A percentile compares a stretch with the other conserved stretches of the same genome.
phyloP scores from a whole-genome alignment of 2,888 invertebrate species.

The Xanthia icteritia region DNA sequence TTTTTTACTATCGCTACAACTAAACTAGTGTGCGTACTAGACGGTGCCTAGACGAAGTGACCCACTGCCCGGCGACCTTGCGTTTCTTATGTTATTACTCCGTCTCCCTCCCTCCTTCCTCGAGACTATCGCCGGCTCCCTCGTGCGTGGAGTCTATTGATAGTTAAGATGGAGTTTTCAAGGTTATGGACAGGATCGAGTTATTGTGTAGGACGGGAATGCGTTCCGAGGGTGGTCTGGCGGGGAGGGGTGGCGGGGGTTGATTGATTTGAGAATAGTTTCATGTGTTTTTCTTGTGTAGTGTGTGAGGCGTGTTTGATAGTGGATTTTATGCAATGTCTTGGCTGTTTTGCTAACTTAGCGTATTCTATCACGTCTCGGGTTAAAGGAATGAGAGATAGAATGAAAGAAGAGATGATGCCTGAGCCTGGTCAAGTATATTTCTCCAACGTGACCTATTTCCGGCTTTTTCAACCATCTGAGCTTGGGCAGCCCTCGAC shows the following conservation, averaged over 20 bases:
- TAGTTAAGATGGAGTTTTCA: constrained; percentile 81
- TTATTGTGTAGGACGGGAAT: constrained; percentile 60
- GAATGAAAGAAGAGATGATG: background rate
- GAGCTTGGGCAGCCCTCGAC: too few relatives aligned
- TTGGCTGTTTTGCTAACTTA: background rate
- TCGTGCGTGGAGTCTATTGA: constrained; percentile 83
- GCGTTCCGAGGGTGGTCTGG: constrained; percentile 46
- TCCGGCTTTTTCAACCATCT: too few relatives aligned
- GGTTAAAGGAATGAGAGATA: background rate
- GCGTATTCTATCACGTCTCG: background rate
- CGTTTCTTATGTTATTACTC: constrained; percentile 88
- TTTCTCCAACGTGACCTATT: too few relatives aligned
- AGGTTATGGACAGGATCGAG: constrained; percentile 65
- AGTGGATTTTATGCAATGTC: background rate
- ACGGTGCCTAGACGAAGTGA: constrained; percentile 88
- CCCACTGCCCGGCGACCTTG: constrained; percentile 89
- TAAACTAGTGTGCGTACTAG: constrained; percentile 86
- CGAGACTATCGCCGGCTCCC: constrained; percentile 68
- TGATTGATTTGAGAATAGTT: constrained; percentile 56
- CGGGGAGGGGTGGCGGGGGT: constrained; percentile 6
- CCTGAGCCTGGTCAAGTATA: background rate
- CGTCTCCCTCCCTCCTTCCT: constrained; percentile 75
- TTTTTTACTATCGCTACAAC: constrained; percentile 76
- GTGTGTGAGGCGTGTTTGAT: background rate
- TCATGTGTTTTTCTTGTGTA: constrained; percentile 9